phyloP scores from a whole-genome alignment of 2,888 invertebrate species.

The Elgonia sp. region DNA sequence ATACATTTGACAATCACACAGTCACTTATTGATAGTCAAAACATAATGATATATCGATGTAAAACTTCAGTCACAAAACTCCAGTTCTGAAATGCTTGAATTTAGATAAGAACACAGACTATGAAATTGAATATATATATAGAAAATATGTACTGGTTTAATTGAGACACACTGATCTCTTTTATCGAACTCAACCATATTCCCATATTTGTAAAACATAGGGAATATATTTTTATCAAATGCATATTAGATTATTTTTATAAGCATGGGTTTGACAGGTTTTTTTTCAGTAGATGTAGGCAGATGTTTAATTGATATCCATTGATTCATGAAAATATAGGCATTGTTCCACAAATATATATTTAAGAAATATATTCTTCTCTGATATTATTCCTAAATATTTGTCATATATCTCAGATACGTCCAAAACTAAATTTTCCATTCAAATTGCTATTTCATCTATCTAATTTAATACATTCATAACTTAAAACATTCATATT shows the following conservation, averaged over 20 bases:
- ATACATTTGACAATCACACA: slow-evolving; percentile 5
- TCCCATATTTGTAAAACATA: slow-evolving; percentile 1
- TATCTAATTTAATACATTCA: background rate
- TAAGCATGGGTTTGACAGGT: too few relatives aligned
- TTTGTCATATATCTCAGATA: background rate
- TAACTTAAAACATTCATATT: background rate
- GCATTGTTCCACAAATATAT: background rate
- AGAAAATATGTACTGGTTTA: background rate
- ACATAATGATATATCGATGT: slow-evolving; percentile 16
- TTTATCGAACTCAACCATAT: slow-evolving; percentile 32
- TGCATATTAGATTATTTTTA: background rate
- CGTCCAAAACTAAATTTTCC: background rate
- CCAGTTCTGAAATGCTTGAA: background rate
- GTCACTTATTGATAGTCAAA: slow-evolving; percentile 6
- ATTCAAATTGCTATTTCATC: background rate
- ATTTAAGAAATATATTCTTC: background rate
- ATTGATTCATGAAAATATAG: background rate
- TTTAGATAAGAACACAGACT: background rate
- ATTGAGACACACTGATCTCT: background rate
- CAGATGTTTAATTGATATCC: background rate
- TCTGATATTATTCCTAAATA: background rate
- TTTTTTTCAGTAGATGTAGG: background rate
- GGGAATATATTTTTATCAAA: slow-evolving; percentile 5
- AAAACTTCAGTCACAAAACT: slow-evolving; percentile 6
- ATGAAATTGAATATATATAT: background rate